These are phyloP conservation scores for Onychomys torridus DNA, from an alignment of 2,797 vertebrate species.

Conservation along the genomic window DNA sequence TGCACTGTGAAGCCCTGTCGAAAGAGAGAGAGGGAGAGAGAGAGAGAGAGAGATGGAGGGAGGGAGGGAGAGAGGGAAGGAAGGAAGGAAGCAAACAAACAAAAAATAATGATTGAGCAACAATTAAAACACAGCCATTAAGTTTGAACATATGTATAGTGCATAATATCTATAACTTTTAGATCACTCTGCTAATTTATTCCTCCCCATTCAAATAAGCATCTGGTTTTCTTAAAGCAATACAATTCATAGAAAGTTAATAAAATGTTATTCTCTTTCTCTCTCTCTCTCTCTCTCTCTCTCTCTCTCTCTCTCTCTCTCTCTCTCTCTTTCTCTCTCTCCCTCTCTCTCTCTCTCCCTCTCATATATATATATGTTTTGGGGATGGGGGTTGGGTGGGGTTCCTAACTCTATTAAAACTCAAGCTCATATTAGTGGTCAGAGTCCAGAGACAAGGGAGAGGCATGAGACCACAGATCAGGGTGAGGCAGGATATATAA, in stretches of 20 bases:
- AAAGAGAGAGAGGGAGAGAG: neutral
- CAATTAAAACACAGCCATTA: neutral
- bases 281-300: no score
- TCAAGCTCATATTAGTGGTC: neutral
- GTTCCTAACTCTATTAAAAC: neutral
- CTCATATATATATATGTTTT: no score
- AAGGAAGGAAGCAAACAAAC: neutral
- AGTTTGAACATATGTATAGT: neutral
- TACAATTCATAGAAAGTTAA: constrained; percentile 8
- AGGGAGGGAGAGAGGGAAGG: no score
- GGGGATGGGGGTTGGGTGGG: no score
- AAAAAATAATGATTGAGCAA: neutral
- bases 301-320: no score
- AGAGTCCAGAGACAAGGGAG: neutral
- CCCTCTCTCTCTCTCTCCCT: no score
- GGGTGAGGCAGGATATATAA: neutral
- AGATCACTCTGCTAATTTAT: neutral
- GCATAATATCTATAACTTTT: neutral
- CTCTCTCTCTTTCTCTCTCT: no score
- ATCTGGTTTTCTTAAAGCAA: constrained; percentile 32
- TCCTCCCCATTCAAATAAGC: neutral
- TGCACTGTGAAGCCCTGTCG: neutral
- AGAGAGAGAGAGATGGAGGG: no score
- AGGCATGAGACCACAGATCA: neutral
- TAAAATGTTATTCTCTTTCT: neutral